A percentile compares a stretch with the other conserved stretches of the same genome.
These are phyloP conservation scores for Struthidea cinerea DNA, from an alignment of 2,113 vertebrate species.

Conservation along the genomic window DNA sequence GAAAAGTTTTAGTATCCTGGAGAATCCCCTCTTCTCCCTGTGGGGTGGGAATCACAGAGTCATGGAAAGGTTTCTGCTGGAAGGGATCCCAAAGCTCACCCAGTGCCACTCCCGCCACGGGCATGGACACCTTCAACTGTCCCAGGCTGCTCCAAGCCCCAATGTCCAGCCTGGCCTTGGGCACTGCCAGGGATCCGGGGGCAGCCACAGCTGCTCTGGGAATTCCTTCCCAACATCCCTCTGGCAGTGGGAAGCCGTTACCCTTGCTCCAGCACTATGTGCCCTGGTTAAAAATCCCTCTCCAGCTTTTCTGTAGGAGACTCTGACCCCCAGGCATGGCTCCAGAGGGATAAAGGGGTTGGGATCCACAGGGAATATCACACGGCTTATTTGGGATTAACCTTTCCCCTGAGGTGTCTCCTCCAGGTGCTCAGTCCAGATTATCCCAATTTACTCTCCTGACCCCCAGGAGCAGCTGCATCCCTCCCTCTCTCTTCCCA, in stretches of 20 bases:
- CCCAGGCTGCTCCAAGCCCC: background rate
- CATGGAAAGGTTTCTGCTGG: background rate
- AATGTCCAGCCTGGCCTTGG: background rate
- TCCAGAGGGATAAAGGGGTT: background rate
- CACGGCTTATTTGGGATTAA: background rate
- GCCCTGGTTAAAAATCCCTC: background rate
- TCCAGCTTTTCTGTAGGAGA: background rate
- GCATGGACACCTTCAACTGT: background rate
- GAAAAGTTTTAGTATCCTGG: fast-evolving
- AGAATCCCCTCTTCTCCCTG: fast-evolving
- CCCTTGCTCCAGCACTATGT: too few species aligned
- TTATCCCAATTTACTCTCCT: background rate
- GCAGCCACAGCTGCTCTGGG: background rate
- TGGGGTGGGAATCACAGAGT: background rate
- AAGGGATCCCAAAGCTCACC: background rate
- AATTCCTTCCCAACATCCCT: background rate
- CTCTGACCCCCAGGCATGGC: too few species aligned
- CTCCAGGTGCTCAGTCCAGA: background rate
- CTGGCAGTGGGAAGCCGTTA: background rate
- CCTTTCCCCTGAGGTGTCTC: background rate
- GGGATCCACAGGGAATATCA: fast-evolving
- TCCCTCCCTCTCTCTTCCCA: background rate
- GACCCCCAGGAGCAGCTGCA: background rate
- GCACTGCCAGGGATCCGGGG: background rate
- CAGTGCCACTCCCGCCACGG: background rate